Base-by-base conservation (phyloP, 2,888 invertebrate genomes). In the Neria commutata region DNA sequence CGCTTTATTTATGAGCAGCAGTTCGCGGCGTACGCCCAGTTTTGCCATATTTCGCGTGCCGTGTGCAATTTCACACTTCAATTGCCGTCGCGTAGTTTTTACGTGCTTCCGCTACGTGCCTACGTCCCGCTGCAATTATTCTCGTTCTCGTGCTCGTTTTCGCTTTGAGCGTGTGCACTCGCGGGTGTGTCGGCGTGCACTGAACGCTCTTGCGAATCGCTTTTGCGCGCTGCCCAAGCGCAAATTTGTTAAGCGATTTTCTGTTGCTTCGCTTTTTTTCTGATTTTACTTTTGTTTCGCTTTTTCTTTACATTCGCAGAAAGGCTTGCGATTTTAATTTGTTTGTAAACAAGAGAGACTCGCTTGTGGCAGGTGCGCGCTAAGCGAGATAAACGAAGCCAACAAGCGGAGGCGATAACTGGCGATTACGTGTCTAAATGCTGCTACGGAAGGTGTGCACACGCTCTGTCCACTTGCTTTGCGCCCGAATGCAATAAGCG, bases 1-100 rank as follows among this genome's bases (percentile, higher is more conserved):
- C 49, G 17, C 3, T 23, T 53, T 53, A 53, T 17, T 45, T 40
- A 52, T 23, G 25, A n/a, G n/a, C n/a, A n/a, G n/a, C n/a, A n/a
- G n/a, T 37, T 37, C n/a, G 14, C n/a, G 37, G n/a, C n/a, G 16
- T 14, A 8, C n/a, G 14, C 26, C 8, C 4, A 16, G 14, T 24
- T 29, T 19, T 37, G 14, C 26, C 8, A 16, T 25, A n/a, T 24
- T 29, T 19, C 11, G 29, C 33, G 53, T 19, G 45, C 33, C 29
- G 53, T 53, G 45, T 29, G 53, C 53, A 53, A 5, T 42, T 17
- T 42, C 6, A 21, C 21, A 42, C 17, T 42, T 42, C 4, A 4
- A 14, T 37, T n/a, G 4, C n/a, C 37, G 16, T 37, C n/a, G 16
- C 14, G 5, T n/a, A n/a, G 11, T 37, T 37, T 37, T n/a, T n/a